Evolutionary conservation across 2,888 invertebrate genomes (phyloP), one percentile per base, ranked within the genome.

Genomic region (Drosophila atripex): DNA sequence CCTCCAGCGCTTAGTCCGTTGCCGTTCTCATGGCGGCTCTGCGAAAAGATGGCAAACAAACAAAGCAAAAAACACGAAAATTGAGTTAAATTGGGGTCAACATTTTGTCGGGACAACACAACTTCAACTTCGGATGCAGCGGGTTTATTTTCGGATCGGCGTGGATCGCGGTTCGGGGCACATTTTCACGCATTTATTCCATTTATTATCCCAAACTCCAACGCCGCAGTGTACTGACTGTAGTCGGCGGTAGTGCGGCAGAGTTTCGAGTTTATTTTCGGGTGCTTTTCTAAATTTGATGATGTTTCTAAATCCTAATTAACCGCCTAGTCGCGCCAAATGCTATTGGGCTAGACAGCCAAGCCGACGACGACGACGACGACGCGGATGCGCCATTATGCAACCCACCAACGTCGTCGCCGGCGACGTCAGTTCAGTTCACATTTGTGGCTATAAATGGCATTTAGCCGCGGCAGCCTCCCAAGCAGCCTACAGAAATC

Each of bases 281-380:
- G 75, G 69, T 70, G 49, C 65, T 73, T 83, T 87, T 87, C 88
- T 83, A 86, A 88, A 75, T 86, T 79, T 88, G 87, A 83, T 55
- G 72, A 79, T 79, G 70, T 87, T 88, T 87, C 77, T 80, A 88
- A 88, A 88, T 86, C 75, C 88, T 86, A 86, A 86, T 86, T 86
- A 87, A 83, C 52, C 55, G 52, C 72, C 68, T 66, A 84, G 80
- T 77, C 74, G 52, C 72, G 51, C 58, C 59, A 85, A 79, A 77
- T 82, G 86, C 75, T 85, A 79, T 77, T 76, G 77, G 77, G 82
- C 78, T 82, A 78, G 77, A 77, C 77, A 16, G 52, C 65, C 65
- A 35, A 63, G 52, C 65, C 55, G 38, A 21, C 52, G 35, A 11
- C 55, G 23, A 21, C 63, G 50, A 49, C 57, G 50, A 51, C 70